A percentile compares a stretch with the other conserved stretches of the same genome.
These are phyloP conservation scores for Grammomys dolichurus DNA, from an alignment of 2,113 vertebrate genomes.

Conservation along the genomic window DNA sequence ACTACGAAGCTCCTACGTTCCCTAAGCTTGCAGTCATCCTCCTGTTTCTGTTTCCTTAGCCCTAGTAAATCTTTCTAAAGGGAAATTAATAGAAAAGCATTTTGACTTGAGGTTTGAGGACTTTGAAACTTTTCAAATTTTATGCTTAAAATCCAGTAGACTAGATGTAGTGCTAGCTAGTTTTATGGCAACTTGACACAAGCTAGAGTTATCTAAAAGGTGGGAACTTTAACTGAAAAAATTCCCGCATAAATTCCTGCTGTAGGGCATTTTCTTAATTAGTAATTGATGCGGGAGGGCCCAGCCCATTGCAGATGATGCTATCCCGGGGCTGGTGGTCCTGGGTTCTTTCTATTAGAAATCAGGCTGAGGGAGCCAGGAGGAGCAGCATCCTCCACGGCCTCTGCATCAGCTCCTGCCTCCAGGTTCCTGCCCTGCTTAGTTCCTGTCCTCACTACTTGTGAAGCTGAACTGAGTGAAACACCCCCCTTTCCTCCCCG, in stretches of 20 bases:
- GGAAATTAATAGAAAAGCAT: background rate
- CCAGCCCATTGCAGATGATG: background rate
- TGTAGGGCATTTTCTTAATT: background rate
- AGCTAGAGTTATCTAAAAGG: background rate
- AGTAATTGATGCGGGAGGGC: background rate
- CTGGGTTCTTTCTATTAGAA: background rate
- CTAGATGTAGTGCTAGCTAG: background rate
- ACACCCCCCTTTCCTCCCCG: background rate
- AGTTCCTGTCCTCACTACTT: too few relatives aligned
- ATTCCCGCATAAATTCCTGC: background rate
- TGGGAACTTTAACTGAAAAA: background rate
- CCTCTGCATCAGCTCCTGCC: too few relatives aligned
- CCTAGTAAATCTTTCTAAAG: background rate
- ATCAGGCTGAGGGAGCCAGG: too few relatives aligned
- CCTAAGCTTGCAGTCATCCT: background rate
- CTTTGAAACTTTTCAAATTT: background rate
- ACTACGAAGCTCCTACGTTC: background rate
- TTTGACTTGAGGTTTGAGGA: slow-evolving; percentile 11
- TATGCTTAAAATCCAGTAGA: background rate
- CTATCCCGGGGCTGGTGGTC: background rate
- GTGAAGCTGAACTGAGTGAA: background rate
- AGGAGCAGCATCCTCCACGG: too few relatives aligned
- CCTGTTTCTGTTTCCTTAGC: background rate
- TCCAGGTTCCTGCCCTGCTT: too few relatives aligned
- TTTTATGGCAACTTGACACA: background rate